Conservation (phyloP, 2,888 invertebrate species). For the Drosophila eohydei region DNA sequence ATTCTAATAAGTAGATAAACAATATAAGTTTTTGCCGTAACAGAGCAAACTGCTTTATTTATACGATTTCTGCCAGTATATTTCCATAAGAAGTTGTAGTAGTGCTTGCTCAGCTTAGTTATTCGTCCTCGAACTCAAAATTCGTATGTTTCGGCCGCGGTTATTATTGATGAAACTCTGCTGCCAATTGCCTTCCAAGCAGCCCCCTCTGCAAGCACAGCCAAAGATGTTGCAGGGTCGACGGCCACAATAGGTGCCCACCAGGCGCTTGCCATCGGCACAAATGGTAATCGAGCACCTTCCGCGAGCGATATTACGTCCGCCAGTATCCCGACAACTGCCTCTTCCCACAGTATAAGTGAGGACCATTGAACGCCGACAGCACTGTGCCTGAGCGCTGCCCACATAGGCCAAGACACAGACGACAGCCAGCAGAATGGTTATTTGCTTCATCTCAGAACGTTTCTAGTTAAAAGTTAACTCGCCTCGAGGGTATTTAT, state of each 20-base stretch:
- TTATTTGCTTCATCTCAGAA: background rate
- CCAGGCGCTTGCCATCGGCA: background rate
- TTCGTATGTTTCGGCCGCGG: too few species aligned
- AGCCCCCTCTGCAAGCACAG: background rate
- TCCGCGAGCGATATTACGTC: too few species aligned
- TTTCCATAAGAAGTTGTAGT: too few species aligned
- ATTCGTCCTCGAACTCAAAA: too few species aligned
- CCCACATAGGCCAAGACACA: conserved; percentile 4
- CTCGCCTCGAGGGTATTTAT: background rate
- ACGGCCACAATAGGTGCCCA: conserved; percentile 6
- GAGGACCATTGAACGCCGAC: background rate
- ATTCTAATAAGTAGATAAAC: too few species aligned
- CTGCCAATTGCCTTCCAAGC: background rate
- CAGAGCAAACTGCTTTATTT: too few species aligned
- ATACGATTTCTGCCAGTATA: too few species aligned
- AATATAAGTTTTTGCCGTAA: too few species aligned
- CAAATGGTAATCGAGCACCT: conserved; percentile 2
- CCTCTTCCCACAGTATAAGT: background rate
- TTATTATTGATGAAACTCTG: background rate
- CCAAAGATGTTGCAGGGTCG: background rate
- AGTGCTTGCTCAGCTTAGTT: too few species aligned
- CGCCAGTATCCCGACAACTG: background rate
- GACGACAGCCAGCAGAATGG: background rate
- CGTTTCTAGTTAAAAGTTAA: background rate
- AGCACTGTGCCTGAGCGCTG: background rate